A percentile compares a stretch with the other conserved stretches of the same genome.
Evolutionary conservation across 2,888 invertebrate species (phyloP).

Genomic region (Rhagophthalmus giganteus): DNA sequence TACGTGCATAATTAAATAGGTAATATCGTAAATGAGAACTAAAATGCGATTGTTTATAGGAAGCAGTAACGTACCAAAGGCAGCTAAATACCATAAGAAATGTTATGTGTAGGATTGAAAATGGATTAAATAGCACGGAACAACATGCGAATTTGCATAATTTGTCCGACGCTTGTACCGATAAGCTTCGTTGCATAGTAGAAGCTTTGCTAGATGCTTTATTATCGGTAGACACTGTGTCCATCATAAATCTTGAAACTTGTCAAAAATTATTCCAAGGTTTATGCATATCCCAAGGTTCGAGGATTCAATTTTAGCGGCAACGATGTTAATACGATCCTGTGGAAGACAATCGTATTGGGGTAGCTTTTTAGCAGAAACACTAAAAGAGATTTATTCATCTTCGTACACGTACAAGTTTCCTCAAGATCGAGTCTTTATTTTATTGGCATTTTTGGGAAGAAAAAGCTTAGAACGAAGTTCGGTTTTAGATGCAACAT

Average conservation of each 20-base stretch:
- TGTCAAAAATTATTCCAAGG: slow-evolving; percentile 72
- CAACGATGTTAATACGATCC: slow-evolving; percentile 76
- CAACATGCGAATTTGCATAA: slow-evolving; percentile 25
- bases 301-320: slow-evolving; percentile 77
- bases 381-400: slow-evolving; percentile 76
- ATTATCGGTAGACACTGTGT: slow-evolving; percentile 54
- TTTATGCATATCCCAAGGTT: slow-evolving; percentile 76
- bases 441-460: slow-evolving; percentile 83
- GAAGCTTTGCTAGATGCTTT: slow-evolving; percentile 83
- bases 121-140: slow-evolving; percentile 41
- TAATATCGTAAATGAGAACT: no score
- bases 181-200: slow-evolving; percentile 80
- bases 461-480: slow-evolving; percentile 73
- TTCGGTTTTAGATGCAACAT: slow-evolving; percentile 65
- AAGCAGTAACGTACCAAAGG: slow-evolving; percentile 85
- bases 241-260: slow-evolving; percentile 50
- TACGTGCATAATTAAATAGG: no score
- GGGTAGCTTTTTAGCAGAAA: slow-evolving; percentile 87
- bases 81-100: slow-evolving; percentile 83
- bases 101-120: slow-evolving; percentile 74
- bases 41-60: slow-evolving; percentile 56
- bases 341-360: slow-evolving; percentile 71
- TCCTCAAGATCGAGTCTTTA: slow-evolving; percentile 87
- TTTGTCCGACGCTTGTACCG: slow-evolving; percentile 69
- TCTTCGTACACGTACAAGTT: slow-evolving; percentile 77